These are phyloP conservation scores for Caranx melampygus DNA, from an alignment of 2,113 vertebrate species.

Conservation along the genomic window DNA sequence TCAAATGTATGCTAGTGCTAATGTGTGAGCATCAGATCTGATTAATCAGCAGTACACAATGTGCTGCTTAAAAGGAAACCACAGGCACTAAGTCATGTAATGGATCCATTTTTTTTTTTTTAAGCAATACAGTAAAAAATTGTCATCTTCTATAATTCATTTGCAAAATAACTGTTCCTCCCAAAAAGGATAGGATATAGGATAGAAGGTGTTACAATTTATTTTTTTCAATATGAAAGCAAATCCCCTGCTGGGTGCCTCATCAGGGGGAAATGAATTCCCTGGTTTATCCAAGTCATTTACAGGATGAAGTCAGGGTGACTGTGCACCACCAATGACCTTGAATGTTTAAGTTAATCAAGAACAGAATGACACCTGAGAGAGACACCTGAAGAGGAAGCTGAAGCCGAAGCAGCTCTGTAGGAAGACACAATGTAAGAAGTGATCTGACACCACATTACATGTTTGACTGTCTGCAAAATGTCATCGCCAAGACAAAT, in stretches of 20 bases:
- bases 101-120: background rate
- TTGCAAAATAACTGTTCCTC: background rate
- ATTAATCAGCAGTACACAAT: background rate
- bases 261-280: too few species aligned
- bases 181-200: background rate
- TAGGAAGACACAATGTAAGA: too few species aligned
- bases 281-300: too few species aligned
- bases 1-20: background rate
- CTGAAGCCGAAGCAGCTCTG: too few species aligned
- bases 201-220: background rate
- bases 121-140: background rate
- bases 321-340: too few species aligned
- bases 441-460: background rate
- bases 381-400: too few species aligned
- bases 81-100: background rate
- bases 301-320: too few species aligned
- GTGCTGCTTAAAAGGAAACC: too few species aligned
- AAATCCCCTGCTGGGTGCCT: background rate
- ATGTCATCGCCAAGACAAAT: background rate
- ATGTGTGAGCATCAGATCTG: background rate
- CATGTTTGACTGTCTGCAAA: background rate
- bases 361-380: too few species aligned
- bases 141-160: background rate
- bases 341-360: too few species aligned
- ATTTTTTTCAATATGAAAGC: background rate